Conservation (phyloP, 2,113 vertebrate species). For the Agapornis roseicollis region DNA sequence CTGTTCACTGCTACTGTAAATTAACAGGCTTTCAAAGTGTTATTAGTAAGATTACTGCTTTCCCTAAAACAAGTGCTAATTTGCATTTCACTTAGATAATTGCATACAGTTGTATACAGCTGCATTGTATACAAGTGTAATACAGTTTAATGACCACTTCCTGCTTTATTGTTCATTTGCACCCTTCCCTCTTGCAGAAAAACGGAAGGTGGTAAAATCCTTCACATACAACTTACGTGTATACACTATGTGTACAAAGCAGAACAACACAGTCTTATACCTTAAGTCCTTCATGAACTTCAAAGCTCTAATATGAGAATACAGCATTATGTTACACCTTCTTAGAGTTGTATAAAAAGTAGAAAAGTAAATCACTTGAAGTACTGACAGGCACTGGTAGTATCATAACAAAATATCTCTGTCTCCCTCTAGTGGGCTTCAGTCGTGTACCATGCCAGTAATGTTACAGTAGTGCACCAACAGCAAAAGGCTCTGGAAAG, state of each 20-base stretch:
- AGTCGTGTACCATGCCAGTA: not conserved
- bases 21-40: not conserved
- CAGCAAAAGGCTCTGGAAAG: not conserved
- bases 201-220: not conserved
- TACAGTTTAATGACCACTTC: not conserved
- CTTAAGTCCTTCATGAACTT: not conserved
- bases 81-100: not conserved
- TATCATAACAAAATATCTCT: not conserved
- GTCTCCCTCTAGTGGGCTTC: not conserved
- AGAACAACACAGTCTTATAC: not conserved
- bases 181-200: not conserved
- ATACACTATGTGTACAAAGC: not conserved
- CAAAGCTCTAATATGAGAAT: not conserved
- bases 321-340: not conserved
- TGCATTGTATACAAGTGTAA: too few relatives aligned
- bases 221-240: not conserved
- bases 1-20: not conserved
- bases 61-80: not conserved
- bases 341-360: not conserved
- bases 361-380: not conserved
- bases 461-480: accelerated
- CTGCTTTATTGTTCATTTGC: not conserved
- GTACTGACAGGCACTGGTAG: not conserved
- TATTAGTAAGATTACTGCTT: not conserved
- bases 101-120: too few relatives aligned